These are phyloP conservation scores for Acrocera orbiculus DNA, from an alignment of 2,888 invertebrate genomes.

Conservation along the genomic window DNA sequence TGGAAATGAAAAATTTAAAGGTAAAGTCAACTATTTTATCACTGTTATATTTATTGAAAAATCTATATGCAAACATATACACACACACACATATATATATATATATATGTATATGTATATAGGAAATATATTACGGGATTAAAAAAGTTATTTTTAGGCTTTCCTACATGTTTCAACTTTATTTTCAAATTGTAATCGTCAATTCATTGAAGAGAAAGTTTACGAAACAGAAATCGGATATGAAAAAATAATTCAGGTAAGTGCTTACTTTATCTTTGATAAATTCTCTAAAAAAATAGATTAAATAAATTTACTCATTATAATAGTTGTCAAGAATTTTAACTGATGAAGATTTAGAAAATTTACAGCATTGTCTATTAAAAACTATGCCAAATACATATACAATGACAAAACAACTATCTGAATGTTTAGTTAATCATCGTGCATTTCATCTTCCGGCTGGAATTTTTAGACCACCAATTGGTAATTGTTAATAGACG, in stretches of 20 bases:
- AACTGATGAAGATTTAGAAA: slow-evolving; percentile 27
- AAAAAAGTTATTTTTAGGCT: slow-evolving; percentile 22
- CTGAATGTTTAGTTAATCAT: slow-evolving; percentile 31
- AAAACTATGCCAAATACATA: slow-evolving; percentile 32
- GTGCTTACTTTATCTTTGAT: slow-evolving; percentile 1
- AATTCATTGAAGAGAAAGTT: slow-evolving; percentile 28
- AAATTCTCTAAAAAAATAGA: not conserved
- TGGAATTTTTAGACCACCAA: slow-evolving; percentile 31
- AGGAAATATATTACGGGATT: too few species aligned
- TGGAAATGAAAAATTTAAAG: slow-evolving; percentile 30
- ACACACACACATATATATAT: too few species aligned
- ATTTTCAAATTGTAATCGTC: slow-evolving; percentile 31
- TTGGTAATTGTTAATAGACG: slow-evolving; percentile 20
- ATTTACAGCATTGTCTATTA: slow-evolving; percentile 26
- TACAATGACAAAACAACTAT: slow-evolving; percentile 31
- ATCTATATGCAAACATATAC: too few species aligned
- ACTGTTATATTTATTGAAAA: too few species aligned
- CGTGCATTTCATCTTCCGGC: slow-evolving; percentile 27
- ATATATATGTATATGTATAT: too few species aligned
- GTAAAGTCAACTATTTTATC: slow-evolving; percentile 19
- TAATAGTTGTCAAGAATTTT: slow-evolving; percentile 26
- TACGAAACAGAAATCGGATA: slow-evolving; percentile 32
- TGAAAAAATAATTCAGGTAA: slow-evolving; percentile 32
- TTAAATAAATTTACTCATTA: not conserved
- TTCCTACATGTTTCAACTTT: slow-evolving; percentile 31